Evolutionary conservation across 2,113 vertebrate genomes (phyloP).

Genomic region (Mesembrinibis cayennensis): DNA sequence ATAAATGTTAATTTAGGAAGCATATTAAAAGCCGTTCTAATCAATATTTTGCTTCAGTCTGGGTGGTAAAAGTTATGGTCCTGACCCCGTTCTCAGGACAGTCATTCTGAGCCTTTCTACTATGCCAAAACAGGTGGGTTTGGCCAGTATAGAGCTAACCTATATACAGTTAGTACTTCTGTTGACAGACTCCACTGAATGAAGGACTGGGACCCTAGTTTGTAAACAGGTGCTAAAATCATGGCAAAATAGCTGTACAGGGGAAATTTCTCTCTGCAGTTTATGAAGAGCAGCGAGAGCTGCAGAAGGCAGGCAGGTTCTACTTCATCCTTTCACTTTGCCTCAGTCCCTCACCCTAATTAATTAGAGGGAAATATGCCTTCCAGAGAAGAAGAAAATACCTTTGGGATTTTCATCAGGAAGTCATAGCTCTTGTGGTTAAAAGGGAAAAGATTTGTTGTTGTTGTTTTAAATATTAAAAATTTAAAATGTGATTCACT

Average conservation of each 20-base stretch:
- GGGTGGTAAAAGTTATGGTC: not conserved
- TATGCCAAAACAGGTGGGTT: not conserved
- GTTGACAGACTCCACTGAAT: not conserved
- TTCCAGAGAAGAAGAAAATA: conserved; percentile 66
- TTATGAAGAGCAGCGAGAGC: not conserved
- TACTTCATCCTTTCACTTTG: conserved; percentile 17
- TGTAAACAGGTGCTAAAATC: not conserved
- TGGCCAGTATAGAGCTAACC: not conserved
- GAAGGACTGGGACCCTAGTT: not conserved
- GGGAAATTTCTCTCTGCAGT: not conserved
- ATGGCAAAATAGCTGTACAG: not conserved
- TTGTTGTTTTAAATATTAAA: conserved; percentile 67
- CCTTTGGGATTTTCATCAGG: conserved; percentile 72
- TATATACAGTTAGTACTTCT: not conserved
- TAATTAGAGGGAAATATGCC: conserved; percentile 72
- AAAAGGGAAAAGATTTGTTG: conserved; percentile 63
- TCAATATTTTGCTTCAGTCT: not conserved
- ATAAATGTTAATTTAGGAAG: not conserved
- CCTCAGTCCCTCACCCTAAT: conserved; percentile 56
- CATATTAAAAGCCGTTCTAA: not conserved
- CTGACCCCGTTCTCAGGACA: not conserved
- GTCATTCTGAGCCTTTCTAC: not conserved
- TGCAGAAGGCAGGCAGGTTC: conserved; percentile 7
- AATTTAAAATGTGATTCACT: conserved; percentile 63
- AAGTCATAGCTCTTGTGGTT: conserved; percentile 68